Conservation (phyloP, 1,140 invertebrate genomes). For the Ruditapes philippinarum region DNA sequence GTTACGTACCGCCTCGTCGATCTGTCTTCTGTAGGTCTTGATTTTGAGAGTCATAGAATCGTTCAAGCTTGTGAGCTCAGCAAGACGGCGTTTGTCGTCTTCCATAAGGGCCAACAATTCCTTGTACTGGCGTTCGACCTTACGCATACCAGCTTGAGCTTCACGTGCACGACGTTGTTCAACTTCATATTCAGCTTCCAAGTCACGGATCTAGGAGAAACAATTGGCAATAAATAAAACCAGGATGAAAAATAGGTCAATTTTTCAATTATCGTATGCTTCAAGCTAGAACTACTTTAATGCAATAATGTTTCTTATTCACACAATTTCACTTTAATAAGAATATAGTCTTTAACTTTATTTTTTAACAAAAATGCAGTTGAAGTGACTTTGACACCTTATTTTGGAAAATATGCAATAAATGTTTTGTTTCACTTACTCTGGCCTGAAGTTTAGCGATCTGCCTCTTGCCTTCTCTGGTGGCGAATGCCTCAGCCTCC, state of each 20-base stretch:
- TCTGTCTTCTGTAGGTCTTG: constrained; percentile 86
- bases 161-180: constrained; percentile 85
- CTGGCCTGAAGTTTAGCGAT: constrained; percentile 86
- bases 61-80: constrained; percentile 83
- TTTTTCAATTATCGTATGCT: too few species aligned
- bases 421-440: too few species aligned
- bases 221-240: neutral
- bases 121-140: constrained; percentile 84
- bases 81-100: constrained; percentile 83
- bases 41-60: constrained; percentile 84
- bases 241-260: too few species aligned
- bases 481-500: constrained; percentile 86
- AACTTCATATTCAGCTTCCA: constrained; percentile 85
- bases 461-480: constrained; percentile 86
- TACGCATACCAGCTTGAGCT: constrained; percentile 80
- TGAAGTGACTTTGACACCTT: too few species aligned
- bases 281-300: too few species aligned
- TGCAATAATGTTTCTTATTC: too few species aligned
- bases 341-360: too few species aligned
- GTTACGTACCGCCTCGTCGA: constrained; percentile 86
- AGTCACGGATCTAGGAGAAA: constrained; percentile 82
- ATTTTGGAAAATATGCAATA: too few species aligned
- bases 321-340: too few species aligned
- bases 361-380: too few species aligned
- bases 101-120: constrained; percentile 81